Evolutionary conservation across 2,797 vertebrate genomes (phyloP).

Genomic region (Hapalemur alaotrensis): DNA sequence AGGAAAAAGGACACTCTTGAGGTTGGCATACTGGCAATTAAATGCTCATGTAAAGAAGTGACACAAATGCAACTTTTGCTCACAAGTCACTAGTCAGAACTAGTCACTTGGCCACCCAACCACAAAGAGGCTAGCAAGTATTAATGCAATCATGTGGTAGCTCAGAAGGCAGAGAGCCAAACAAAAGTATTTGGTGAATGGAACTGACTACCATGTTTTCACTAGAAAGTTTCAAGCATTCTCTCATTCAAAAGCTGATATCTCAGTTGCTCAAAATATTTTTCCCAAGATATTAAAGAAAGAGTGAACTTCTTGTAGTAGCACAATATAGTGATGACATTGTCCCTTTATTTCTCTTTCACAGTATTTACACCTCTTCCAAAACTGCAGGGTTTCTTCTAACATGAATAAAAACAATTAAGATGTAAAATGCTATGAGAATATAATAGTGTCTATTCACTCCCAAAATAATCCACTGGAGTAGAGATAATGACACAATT

Average conservation of each 20-base stretch:
- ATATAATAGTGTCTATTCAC: neutral
- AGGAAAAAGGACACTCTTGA: neutral
- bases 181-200: neutral
- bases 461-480: neutral
- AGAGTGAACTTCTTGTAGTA: neutral
- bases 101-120: neutral
- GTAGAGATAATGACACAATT: neutral
- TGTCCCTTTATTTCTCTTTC: neutral
- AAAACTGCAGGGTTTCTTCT: neutral
- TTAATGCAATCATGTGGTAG: too few relatives aligned
- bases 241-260: neutral
- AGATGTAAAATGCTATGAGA: neutral
- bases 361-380: neutral
- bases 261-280: neutral
- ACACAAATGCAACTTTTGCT: neutral
- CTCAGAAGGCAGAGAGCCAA: neutral
- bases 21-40: neutral
- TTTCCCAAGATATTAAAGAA: neutral
- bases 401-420: neutral
- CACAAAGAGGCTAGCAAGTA: neutral
- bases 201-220: neutral
- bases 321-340: neutral
- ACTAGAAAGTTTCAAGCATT: neutral
- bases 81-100: neutral
- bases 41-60: neutral